Percentiles rank a stretch among this genome's conserved stretches.
phyloP scores from a whole-genome alignment of 2,113 vertebrate species.

The Pelmatolapia mariae region DNA sequence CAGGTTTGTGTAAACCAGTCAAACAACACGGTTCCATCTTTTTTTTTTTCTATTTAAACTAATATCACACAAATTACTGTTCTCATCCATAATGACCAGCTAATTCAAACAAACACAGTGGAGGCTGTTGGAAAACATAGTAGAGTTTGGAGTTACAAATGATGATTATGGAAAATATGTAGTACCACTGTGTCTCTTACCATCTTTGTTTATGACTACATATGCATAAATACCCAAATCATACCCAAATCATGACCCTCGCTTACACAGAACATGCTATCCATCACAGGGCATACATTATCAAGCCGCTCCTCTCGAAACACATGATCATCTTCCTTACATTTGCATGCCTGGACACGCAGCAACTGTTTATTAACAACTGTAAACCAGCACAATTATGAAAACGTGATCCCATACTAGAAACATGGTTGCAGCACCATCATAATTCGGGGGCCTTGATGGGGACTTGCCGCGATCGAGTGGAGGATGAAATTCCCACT shows the following conservation, averaged over 20 bases:
- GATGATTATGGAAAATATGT: background rate
- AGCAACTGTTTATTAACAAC: background rate
- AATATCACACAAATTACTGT: background rate
- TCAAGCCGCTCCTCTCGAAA: background rate
- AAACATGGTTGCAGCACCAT: rapidly evolving
- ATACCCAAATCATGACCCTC: background rate
- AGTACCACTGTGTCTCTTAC: background rate
- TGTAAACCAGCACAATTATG: background rate
- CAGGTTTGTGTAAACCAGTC: background rate
- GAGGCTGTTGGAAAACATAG: background rate
- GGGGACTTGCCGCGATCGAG: background rate
- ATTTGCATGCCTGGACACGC: background rate
- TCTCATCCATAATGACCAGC: background rate
- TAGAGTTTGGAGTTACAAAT: background rate
- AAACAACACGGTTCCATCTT: background rate
- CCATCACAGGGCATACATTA: background rate
- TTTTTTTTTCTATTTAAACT: background rate
- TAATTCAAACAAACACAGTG: background rate
- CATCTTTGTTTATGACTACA: background rate
- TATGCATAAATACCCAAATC: background rate
- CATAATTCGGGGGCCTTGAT: rapidly evolving
- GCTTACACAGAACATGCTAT: background rate
- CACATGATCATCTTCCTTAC: background rate
- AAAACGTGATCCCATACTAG: background rate
- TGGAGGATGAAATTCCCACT: background rate